Base-by-base conservation (phyloP, 1,140 invertebrate genomes). In the Drosophila obscura region DNA sequence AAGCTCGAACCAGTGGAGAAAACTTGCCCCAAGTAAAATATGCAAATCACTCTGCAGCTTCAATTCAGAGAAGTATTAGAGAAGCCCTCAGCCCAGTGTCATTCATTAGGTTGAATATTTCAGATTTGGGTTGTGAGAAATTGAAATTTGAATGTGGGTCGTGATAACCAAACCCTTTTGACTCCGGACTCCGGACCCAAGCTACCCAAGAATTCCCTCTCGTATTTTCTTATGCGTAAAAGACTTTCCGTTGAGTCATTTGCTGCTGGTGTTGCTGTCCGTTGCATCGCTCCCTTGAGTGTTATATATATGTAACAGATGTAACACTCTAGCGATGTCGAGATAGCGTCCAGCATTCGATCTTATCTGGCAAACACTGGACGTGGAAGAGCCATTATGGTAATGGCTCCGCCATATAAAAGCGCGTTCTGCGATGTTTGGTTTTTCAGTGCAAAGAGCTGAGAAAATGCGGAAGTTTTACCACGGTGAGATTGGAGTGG, bases 41-140 rank as follows among this genome's bases (percentile, higher is more conserved):
- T 85, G 78, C 78, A 82, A 85, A 87, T 87, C 69, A 75, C 56
- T 60, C 15, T 13, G 11, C 16, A 22, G 16, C 43, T 9, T 46
- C n/a, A 9, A 13, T 59, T 41, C 8, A 11, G 16, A 6, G 11
- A 11, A 8, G 5, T 19, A 19, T 46, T 19, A 46, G 13, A 11
- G 26, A 11, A 31, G 2, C 19, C 19, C 16, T 31, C 16, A 5
- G 39, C 5, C n/a, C n/a, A n/a, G 11, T 60, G 61, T 46, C 49
- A 49, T 67, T 66, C 63, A 46, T 31, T 22, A 8, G 22, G 15
- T 31, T n/a, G 28, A 53, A 53, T 19, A 19, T 39, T 53, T 13
- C 5, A 11, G 16, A 9, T 35, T 39, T 16, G 8, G 22, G 16
- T 6, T 48, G 44, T 19, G 2, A 6, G 39, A 16, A 28, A n/a